These are phyloP conservation scores for Phocoena phocoena DNA, from an alignment of 2,113 vertebrate genomes.

Conservation along the genomic window DNA sequence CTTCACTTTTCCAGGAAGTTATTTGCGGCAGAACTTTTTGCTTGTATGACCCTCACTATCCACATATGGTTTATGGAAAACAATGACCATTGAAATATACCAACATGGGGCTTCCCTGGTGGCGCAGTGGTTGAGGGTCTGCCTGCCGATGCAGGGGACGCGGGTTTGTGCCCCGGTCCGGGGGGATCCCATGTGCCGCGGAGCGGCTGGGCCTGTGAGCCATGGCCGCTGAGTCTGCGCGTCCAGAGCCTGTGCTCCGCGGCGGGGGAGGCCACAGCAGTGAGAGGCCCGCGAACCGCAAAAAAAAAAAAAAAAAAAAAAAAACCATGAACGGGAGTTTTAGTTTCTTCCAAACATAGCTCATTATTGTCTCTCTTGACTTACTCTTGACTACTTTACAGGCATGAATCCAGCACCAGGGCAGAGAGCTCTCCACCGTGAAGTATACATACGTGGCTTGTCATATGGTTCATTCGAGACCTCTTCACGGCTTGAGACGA, in stretches of 20 bases:
- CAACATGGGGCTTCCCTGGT: too few relatives aligned
- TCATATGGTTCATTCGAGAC: not conserved
- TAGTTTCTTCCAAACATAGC: not conserved
- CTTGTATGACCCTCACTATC: not conserved
- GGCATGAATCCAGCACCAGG: not conserved
- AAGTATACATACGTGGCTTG: not conserved
- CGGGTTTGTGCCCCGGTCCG: too few relatives aligned
- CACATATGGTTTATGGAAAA: not conserved
- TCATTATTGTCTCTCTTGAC: not conserved
- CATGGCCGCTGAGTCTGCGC: too few relatives aligned
- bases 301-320: too few relatives aligned
- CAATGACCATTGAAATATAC: not conserved
- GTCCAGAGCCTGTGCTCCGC: too few relatives aligned
- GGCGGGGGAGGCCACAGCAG: too few relatives aligned
- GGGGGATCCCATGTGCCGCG: too few relatives aligned
- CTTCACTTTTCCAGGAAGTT: not conserved
- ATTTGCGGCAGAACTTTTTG: not conserved
- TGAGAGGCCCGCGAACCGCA: too few relatives aligned
- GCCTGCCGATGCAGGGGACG: too few relatives aligned
- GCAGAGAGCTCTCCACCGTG: not conserved
- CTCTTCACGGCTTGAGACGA: not conserved
- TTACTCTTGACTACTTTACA: not conserved
- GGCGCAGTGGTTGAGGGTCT: too few relatives aligned
- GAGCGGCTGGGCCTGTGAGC: too few relatives aligned
- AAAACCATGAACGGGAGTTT: not conserved